Evolutionary conservation across 2,888 invertebrate genomes (phyloP), one percentile per base, ranked within the genome.

Genomic region (Synanthedon formicaeformis): DNA sequence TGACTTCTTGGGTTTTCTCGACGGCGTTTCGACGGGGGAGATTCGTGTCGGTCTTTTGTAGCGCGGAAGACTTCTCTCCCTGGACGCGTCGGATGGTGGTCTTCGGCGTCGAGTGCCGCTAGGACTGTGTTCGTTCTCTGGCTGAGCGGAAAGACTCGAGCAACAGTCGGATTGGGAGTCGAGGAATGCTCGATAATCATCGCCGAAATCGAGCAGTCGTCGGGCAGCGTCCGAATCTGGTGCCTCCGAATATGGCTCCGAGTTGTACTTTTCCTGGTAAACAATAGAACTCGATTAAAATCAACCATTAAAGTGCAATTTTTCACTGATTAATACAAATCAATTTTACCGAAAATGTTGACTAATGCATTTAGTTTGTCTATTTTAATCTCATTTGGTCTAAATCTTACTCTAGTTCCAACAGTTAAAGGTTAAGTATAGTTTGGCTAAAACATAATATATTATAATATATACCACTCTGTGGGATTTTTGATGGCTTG

Each of bases 101-200:
- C 78, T 67, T 41, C 83, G 70, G 10, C 83, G 67, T 23, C 81
- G 72, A 0, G 78, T 73, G 57, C 77, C 77, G 57, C 73, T 73
- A 8, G 85, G 85, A 62, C 83, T 81, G 49, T 62, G 67, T 54
- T 79, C 84, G 63, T 73, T 69, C 55, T 86, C 88, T 18, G 84
- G 87, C 66, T 90, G 90, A 51, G 93, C 93, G 51, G 94, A 94
- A 59, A 93, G 87, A 56, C 92, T 92, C 59, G 94, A 94, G 82
- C 95, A 94, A 73, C 92, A 93, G 81, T 96, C 96, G 0, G 96
- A 96, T 71, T 96, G 96, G 58, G 96, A 96, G 84, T 96, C 96
- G 52, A 96, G 89, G 81, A 92, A 96, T 66, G 93, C 94, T 72
- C 96, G 90, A 81, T 96, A 96, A 81, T 96, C 96, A 76, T 96